Conservation (phyloP, 2,113 vertebrate genomes). For the Notarius lentiginosus region DNA sequence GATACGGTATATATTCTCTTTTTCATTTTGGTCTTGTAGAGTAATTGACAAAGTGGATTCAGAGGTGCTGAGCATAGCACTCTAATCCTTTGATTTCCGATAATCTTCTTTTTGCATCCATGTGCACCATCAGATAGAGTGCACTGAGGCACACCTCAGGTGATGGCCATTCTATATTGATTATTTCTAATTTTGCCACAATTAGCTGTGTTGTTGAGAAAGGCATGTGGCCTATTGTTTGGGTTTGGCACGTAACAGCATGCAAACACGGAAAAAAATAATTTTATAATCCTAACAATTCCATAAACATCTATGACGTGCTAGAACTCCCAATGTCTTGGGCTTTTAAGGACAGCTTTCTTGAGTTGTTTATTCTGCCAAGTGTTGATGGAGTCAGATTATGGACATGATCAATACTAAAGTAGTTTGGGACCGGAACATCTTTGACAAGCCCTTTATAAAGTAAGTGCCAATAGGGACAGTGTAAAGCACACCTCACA, state of each 20-base stretch:
- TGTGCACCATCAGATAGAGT: not conserved
- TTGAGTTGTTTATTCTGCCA: not conserved
- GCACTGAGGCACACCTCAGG: not conserved
- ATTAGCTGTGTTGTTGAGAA: not conserved
- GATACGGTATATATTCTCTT: not conserved
- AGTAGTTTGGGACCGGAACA: not conserved
- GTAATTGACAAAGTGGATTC: not conserved
- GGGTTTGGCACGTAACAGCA: not conserved
- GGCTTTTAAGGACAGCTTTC: not conserved
- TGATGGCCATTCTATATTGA: not conserved
- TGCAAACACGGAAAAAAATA: not conserved
- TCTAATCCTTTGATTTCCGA: not conserved
- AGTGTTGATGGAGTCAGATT: not conserved
- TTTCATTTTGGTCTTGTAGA: not conserved
- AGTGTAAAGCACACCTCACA: not conserved
- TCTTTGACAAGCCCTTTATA: not conserved
- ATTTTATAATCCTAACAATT: not conserved
- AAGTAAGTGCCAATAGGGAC: not conserved
- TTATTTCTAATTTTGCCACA: not conserved
- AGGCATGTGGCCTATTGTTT: not conserved
- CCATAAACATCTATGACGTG: not conserved
- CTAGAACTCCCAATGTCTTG: not conserved
- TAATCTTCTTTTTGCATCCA: not conserved
- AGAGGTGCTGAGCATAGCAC: not conserved
- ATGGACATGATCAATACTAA: not conserved